A percentile compares a stretch with the other conserved stretches of the same genome.
Evolutionary conservation across 53 echinoderm and acorn worm species (phyloP).

Genomic region (Henricia sp.): DNA sequence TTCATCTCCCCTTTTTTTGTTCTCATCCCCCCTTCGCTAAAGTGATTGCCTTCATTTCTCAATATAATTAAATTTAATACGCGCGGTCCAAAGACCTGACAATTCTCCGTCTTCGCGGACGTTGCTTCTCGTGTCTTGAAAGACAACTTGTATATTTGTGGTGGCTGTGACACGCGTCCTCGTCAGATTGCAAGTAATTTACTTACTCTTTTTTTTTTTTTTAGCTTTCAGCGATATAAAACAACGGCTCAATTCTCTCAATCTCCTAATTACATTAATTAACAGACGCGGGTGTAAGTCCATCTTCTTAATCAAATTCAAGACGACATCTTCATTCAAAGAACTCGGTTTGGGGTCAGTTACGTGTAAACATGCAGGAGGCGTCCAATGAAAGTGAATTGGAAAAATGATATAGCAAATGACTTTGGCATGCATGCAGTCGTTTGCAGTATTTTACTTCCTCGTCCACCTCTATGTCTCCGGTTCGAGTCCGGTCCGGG

Average conservation of each 20-base stretch:
- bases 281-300: slow-evolving; percentile 24
- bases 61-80: slow-evolving; percentile 65
- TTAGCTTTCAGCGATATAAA: slow-evolving; percentile 5
- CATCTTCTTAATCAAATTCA: slow-evolving; percentile 52
- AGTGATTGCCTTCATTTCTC: slow-evolving; percentile 66
- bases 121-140: slow-evolving; percentile 28
- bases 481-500: too few relatives aligned
- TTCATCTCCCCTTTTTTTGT: slow-evolving; percentile 30
- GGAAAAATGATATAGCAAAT: not conserved
- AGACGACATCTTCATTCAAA: slow-evolving; percentile 4
- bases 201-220: not conserved
- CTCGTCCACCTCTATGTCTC: too few relatives aligned
- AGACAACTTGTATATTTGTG: slow-evolving; percentile 59
- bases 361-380: slow-evolving; percentile 3
- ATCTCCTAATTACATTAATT: slow-evolving; percentile 60
- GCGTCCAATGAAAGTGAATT: not conserved
- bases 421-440: too few relatives aligned
- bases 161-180: not conserved
- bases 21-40: slow-evolving; percentile 7
- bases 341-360: not conserved
- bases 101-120: slow-evolving; percentile 25
- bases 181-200: slow-evolving; percentile 2
- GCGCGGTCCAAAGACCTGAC: not conserved
- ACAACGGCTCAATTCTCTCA: slow-evolving; percentile 26
- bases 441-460: too few relatives aligned